Conservation (phyloP, 2,113 vertebrate species). For the Oncorhynchus keta region DNA sequence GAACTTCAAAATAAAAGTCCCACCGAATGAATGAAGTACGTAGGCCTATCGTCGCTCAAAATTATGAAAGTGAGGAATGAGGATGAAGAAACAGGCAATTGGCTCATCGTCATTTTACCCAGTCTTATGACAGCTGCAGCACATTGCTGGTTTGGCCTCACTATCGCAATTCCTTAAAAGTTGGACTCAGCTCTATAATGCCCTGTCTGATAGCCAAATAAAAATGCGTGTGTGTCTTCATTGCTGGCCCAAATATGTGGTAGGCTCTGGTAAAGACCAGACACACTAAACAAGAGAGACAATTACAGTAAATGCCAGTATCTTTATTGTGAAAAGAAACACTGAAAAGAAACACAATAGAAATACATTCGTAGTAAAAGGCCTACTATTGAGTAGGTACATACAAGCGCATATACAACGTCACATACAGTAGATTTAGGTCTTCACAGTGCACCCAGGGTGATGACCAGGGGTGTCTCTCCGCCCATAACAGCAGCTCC, state of each 20-base stretch:
- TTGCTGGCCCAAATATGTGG: neutral
- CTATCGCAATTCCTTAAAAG: neutral
- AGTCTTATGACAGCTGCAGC: neutral
- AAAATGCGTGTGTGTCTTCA: neutral
- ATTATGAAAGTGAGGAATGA: neutral
- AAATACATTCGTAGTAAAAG: neutral
- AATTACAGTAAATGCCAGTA: neutral
- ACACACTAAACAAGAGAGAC: neutral
- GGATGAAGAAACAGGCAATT: neutral
- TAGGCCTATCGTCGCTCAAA: neutral
- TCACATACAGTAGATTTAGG: neutral
- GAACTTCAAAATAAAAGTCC: constrained; percentile 50
- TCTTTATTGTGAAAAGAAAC: constrained; percentile 24
- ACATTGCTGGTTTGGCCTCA: neutral
- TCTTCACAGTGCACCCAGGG: neutral
- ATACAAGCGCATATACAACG: neutral
- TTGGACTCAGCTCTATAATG: neutral
- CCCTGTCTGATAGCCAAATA: neutral
- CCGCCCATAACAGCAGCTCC: constrained; percentile 76
- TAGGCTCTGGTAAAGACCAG: neutral
- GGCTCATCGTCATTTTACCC: neutral
- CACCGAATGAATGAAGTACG: neutral
- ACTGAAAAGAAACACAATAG: constrained; percentile 3
- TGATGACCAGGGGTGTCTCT: constrained; percentile 62
- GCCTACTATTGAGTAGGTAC: neutral